Evolutionary conservation across 2,888 invertebrate genomes (phyloP).

Genomic region (Diplolepis rosae): DNA sequence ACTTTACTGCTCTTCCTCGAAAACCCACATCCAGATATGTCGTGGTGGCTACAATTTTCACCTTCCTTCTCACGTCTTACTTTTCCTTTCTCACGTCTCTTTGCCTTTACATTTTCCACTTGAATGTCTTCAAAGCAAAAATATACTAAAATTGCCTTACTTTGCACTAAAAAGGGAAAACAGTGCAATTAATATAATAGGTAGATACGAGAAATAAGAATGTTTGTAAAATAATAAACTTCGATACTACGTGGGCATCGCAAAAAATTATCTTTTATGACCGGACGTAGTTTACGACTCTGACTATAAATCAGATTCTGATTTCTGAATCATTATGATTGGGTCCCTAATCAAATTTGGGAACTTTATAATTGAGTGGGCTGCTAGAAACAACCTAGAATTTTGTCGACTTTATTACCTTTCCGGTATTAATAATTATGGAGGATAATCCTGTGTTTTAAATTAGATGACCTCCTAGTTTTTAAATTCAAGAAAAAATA

Average conservation of each 20-base stretch:
- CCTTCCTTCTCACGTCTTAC: slow-evolving; percentile 2
- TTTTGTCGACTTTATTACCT: background rate
- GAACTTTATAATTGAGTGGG: background rate
- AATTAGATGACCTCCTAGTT: background rate
- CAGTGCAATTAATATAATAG: background rate
- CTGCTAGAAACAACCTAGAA: background rate
- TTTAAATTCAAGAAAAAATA: background rate
- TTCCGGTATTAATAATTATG: background rate
- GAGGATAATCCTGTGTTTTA: too few relatives aligned
- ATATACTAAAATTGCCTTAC: too few relatives aligned
- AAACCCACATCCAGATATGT: slow-evolving; percentile 54
- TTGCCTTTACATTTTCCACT: background rate
- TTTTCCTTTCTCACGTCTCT: slow-evolving; percentile 26
- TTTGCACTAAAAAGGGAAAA: too few relatives aligned
- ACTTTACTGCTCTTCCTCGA: slow-evolving; percentile 67
- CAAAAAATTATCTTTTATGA: background rate
- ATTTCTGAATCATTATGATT: slow-evolving; percentile 1
- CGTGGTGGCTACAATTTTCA: slow-evolving; percentile 3
- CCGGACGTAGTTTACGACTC: background rate
- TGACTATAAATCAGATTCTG: background rate
- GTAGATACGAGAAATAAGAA: background rate
- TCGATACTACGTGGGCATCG: background rate
- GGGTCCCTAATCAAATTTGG: background rate
- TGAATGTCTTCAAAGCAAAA: too few relatives aligned
- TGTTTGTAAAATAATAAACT: background rate